Evolutionary conservation across 2,113 vertebrate genomes (phyloP).

Genomic region (Dolichotis patagonum): DNA sequence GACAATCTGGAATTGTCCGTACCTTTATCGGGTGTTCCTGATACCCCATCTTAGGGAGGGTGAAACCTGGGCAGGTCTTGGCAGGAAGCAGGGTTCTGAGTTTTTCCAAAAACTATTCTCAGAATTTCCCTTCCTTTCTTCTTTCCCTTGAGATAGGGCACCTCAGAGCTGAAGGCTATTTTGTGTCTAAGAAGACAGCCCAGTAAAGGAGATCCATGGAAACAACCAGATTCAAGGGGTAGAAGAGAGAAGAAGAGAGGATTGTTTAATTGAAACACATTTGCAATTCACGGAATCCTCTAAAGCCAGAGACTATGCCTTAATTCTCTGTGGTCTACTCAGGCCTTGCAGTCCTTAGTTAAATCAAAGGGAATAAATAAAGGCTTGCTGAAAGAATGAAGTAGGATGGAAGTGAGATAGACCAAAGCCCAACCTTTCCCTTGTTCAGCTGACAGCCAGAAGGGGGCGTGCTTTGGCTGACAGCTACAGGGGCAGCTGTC

Average conservation of each 20-base stretch:
- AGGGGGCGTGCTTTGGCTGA: neutral
- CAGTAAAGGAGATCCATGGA: no score
- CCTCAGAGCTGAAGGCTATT: neutral
- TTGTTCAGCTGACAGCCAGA: neutral
- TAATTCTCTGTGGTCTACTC: neutral
- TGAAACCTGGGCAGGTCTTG: neutral
- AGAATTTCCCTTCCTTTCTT: neutral
- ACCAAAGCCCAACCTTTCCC: neutral
- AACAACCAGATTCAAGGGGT: neutral
- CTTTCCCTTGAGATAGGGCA: neutral
- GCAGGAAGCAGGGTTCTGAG: neutral
- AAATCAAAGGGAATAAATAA: neutral
- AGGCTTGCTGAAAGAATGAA: neutral
- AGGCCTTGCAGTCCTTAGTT: neutral
- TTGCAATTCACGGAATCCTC: neutral
- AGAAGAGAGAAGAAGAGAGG: neutral
- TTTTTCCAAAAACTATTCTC: neutral
- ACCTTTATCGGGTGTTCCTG: neutral
- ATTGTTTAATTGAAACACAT: neutral
- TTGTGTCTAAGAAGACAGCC: neutral
- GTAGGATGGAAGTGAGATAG: neutral
- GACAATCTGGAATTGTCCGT: neutral
- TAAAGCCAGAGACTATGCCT: neutral
- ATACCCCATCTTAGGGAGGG: no score
- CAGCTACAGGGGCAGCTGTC: neutral